These are phyloP conservation scores for Oikopleura vanhoeffeni DNA, from an alignment of 23 tunicate genomes.

Conservation along the genomic window DNA sequence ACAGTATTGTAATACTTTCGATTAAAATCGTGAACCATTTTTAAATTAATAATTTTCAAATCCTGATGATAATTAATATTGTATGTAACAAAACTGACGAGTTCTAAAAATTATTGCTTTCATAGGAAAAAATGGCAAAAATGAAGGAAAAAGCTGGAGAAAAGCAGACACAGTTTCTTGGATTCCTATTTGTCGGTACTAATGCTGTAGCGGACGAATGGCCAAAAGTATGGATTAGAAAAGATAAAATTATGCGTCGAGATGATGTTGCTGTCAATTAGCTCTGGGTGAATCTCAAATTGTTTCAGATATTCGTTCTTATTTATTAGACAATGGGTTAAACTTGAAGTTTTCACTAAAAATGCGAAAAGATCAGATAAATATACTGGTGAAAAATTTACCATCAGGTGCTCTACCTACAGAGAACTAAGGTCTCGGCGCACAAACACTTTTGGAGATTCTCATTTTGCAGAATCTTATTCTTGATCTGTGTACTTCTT, in stretches of 20 bases:
- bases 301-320: constrained; percentile 55
- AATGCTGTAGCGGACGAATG: constrained; percentile 77
- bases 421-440: too few species aligned
- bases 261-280: constrained; percentile 56
- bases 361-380: constrained; percentile 57
- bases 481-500: too few species aligned
- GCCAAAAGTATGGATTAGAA: constrained; percentile 30
- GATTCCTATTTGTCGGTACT: constrained; percentile 53
- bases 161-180: constrained; percentile 30
- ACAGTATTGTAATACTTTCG: too few species aligned
- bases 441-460: too few species aligned
- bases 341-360: constrained; percentile 44
- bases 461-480: too few species aligned
- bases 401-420: constrained; percentile 48
- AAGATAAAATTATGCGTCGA: constrained; percentile 17
- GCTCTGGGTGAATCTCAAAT: constrained; percentile 82
- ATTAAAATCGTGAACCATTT: too few species aligned
- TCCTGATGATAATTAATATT: too few species aligned
- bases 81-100: too few species aligned
- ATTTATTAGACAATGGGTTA: constrained; percentile 48
- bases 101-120: too few species aligned
- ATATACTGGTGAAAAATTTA: constrained; percentile 55
- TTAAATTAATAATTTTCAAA: too few species aligned
- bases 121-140: constrained; percentile 25
- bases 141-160: constrained; percentile 25